Evolutionary conservation across 2,888 invertebrate genomes (phyloP), one percentile per base, ranked within the genome.

Genomic region (Drosophila siamana): DNA sequence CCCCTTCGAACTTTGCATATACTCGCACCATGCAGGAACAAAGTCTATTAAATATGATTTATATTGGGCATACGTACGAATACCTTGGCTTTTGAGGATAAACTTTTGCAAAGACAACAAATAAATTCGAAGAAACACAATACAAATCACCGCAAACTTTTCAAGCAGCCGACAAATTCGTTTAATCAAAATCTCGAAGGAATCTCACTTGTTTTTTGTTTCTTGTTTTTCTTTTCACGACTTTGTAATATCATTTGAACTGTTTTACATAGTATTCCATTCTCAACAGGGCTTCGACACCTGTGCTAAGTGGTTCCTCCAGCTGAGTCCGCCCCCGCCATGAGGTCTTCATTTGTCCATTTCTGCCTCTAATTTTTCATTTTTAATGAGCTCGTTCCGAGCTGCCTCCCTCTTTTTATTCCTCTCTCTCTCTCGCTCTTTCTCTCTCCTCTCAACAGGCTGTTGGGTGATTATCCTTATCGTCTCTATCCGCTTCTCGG

Each of bases 21-120:
- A 11, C n/a, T n/a, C n/a, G n/a, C n/a, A n/a, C n/a, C 19, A 19
- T 19, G 19, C 19, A 30, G 30, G 36, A 41, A 26, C 33, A 57
- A 54, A 64, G 75, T 64, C 60, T 52, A 64, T 74, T 74, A 65
- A 52, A 65, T 4, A 61, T 73, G 59, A 74, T 74, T 73, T 74
- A 72, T 74, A 43, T 36, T 43, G 11, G 51, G 19, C 38, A 48
- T 15, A 47, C 38, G 48, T 19, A 51, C 55, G 50, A 43, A 41
- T 26, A 40, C 55, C 26, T 59, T 59, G 33, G n/a, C 51, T 51
- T 28, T 51, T 59, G 30, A 38, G 62, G 33, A 56, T 61, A 13
- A 68, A 55, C 41, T 46, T 69, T 69, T 40, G 2, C 16, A 28
- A n/a, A 38, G 22, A 13, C 47, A 13, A 13, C 19, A 38, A 48